Evolutionary conservation across 35 echinoderm and acorn worm genomes (phyloP).

Genomic region (Lytechinus pictus): DNA sequence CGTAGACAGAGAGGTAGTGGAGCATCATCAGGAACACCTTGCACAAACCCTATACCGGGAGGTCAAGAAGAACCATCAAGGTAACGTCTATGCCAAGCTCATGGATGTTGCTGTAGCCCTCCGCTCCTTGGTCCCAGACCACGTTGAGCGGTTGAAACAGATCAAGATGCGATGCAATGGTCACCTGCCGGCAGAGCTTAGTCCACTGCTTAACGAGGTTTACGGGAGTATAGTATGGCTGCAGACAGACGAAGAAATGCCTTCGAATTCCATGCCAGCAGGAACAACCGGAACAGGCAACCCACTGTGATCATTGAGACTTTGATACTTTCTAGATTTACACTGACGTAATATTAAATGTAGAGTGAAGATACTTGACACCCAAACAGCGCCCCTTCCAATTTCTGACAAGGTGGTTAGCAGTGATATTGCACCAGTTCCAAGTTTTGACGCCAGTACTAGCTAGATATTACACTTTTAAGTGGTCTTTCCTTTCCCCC

Average conservation of each 20-base stretch:
- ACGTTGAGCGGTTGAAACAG: slow-evolving; percentile 49
- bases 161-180: slow-evolving; percentile 56
- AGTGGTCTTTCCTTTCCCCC: too few species aligned
- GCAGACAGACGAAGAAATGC: background rate
- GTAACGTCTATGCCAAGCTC: slow-evolving; percentile 15
- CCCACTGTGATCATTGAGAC: background rate
- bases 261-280: background rate
- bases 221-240: slow-evolving; percentile 26
- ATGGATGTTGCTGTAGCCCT: slow-evolving; percentile 48
- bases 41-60: slow-evolving; percentile 35
- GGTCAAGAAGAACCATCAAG: slow-evolving; percentile 49
- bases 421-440: too few species aligned
- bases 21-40: slow-evolving; percentile 48
- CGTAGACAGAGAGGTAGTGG: slow-evolving; percentile 38
- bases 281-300: background rate
- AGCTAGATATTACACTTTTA: too few species aligned
- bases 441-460: too few species aligned
- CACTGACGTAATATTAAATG: background rate
- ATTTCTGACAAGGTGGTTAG: too few species aligned
- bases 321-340: background rate
- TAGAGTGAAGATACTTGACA: background rate
- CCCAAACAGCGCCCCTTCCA: too few species aligned
- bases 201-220: slow-evolving; percentile 61
- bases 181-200: slow-evolving; percentile 50
- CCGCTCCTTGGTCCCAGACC: slow-evolving; percentile 54